These are phyloP conservation scores for Otocyon megalotis DNA, from an alignment of 2,113 vertebrate genomes.

Conservation along the genomic window DNA sequence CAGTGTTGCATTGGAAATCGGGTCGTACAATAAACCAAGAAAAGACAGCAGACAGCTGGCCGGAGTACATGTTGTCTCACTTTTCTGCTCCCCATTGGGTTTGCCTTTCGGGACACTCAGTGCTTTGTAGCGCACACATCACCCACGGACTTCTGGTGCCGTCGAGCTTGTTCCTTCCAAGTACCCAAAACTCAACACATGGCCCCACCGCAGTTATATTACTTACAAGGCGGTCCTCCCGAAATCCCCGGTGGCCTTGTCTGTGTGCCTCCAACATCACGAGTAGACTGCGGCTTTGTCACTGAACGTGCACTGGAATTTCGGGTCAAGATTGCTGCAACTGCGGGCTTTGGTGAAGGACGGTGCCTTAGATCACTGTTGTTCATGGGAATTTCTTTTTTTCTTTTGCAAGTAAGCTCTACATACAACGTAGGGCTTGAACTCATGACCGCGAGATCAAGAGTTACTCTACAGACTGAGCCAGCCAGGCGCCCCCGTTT, in stretches of 20 bases:
- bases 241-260: no score
- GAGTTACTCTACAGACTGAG: background rate
- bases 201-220: accelerated
- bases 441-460: background rate
- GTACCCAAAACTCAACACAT: background rate
- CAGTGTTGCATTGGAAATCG: background rate
- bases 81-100: background rate
- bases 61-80: background rate
- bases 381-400: background rate
- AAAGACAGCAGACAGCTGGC: conserved; percentile 61
- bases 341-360: background rate
- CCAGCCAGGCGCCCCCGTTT: background rate
- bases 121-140: background rate
- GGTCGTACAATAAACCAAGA: conserved; percentile 18
- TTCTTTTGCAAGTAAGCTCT: background rate
- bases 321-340: background rate
- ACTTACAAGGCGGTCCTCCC: background rate
- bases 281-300: background rate
- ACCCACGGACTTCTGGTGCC: background rate
- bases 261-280: background rate
- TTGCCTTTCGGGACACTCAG: background rate
- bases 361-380: background rate
- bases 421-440: background rate
- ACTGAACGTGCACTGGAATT: background rate
- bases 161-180: background rate